These are phyloP conservation scores for Strigamia crassipes DNA, from an alignment of 2,888 invertebrate species.

Conservation along the genomic window DNA sequence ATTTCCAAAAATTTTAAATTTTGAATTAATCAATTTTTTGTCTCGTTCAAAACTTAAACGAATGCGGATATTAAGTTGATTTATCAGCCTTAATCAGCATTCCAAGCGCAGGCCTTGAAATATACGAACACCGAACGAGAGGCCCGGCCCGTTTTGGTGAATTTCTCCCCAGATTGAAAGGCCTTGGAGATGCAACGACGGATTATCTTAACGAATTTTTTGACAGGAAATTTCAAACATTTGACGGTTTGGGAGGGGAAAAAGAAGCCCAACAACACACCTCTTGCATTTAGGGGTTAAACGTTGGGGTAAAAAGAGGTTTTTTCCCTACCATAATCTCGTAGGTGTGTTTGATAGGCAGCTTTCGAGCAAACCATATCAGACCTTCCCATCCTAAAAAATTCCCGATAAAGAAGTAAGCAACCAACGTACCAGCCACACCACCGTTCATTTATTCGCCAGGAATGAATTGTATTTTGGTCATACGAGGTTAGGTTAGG, in stretches of 20 bases:
- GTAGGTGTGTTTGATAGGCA: conserved; percentile 25
- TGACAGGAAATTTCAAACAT: conserved; percentile 8
- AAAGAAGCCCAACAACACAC: not conserved
- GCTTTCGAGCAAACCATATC: not conserved
- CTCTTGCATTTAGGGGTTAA: conserved; percentile 34
- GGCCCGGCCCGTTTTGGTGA: not conserved
- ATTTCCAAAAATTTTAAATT: too few species aligned
- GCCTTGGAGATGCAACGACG: not conserved
- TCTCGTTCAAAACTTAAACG: too few species aligned
- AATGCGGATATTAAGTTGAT: conserved; percentile 24
- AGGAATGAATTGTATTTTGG: too few species aligned
- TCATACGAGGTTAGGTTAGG: too few species aligned
- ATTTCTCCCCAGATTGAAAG: not conserved
- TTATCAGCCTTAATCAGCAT: not conserved
- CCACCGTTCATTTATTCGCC: too few species aligned
- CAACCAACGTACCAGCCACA: too few species aligned
- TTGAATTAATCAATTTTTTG: too few species aligned
- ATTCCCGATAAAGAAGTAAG: too few species aligned
- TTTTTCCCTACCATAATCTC: not conserved
- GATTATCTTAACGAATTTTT: conserved; percentile 16
- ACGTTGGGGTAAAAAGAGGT: conserved; percentile 28
- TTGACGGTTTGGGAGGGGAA: conserved; percentile 7
- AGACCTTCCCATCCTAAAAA: too few species aligned
- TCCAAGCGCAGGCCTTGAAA: conserved; percentile 6
- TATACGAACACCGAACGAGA: too few species aligned